Evolutionary conservation across 2,113 vertebrate genomes (phyloP).

Genomic region (Haplotaxodon microlepis): DNA sequence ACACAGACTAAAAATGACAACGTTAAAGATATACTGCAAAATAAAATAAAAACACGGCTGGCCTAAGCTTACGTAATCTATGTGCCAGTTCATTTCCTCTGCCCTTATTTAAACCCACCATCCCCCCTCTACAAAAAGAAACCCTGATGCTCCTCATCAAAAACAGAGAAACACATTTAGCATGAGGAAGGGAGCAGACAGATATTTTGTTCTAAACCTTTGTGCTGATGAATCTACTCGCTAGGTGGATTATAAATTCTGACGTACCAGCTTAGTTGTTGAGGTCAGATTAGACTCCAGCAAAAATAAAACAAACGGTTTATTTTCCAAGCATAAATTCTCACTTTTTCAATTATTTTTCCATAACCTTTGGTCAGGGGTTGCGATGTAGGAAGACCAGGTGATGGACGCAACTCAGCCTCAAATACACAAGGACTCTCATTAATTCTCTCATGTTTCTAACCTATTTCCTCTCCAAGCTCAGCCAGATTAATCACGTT

Average conservation of each 20-base stretch:
- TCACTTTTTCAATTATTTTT: background rate
- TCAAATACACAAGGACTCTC: constrained; percentile 13
- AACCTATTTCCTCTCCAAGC: constrained; percentile 1
- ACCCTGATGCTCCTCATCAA: background rate
- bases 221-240: constrained; percentile 51
- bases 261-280: constrained; percentile 39
- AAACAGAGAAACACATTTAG: background rate
- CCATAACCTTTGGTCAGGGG: background rate
- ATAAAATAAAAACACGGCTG: background rate
- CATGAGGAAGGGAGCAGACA: background rate
- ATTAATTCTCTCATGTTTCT: constrained; percentile 64
- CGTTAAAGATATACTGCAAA: constrained; percentile 9
- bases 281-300: constrained; percentile 50
- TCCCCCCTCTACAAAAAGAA: background rate
- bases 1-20: background rate
- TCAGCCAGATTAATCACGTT: constrained; percentile 48
- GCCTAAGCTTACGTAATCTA: background rate
- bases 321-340: background rate
- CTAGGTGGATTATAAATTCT: constrained; percentile 64
- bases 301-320: background rate
- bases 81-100: background rate
- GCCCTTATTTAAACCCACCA: constrained; percentile 8
- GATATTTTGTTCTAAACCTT: constrained; percentile 56
- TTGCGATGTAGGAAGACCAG: background rate
- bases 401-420: background rate